Conservation (phyloP, 1,140 invertebrate genomes). For the Drosophila sp. region DNA sequence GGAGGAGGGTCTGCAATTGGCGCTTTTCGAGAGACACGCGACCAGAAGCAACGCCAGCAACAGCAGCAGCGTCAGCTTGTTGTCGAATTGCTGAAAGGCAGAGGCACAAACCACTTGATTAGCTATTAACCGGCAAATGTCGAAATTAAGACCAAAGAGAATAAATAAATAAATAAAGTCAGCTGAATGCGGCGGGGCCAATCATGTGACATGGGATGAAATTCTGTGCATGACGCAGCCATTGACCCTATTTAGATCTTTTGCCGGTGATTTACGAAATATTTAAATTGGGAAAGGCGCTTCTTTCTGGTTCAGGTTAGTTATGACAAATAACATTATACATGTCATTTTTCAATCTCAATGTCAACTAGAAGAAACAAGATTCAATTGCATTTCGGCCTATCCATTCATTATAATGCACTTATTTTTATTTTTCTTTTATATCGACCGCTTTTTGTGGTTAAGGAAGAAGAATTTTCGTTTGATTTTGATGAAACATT, state of each 20-base stretch:
- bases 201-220: constrained; percentile 38
- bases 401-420: too few relatives aligned
- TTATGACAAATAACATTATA: constrained; percentile 26
- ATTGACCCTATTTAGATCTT: constrained; percentile 40
- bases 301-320: constrained; percentile 40
- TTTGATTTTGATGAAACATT: too few relatives aligned
- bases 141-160: constrained; percentile 1
- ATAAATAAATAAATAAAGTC: constrained; percentile 7
- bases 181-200: constrained; percentile 14
- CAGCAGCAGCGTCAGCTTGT: constrained; percentile 29
- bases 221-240: constrained; percentile 27
- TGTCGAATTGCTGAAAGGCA: constrained; percentile 49
- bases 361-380: constrained; percentile 9
- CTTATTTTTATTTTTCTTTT: too few relatives aligned
- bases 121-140: constrained; percentile 5
- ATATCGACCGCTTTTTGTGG: too few relatives aligned
- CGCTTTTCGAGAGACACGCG: constrained; percentile 2
- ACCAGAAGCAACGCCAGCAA: constrained; percentile 27
- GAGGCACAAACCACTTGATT: constrained; percentile 19
- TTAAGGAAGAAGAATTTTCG: too few relatives aligned
- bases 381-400: neutral
- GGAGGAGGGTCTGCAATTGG: constrained; percentile 46
- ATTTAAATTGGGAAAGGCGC: constrained; percentile 25
- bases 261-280: constrained; percentile 20
- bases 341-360: neutral